Evolutionary conservation across 2,113 vertebrate genomes (phyloP).

Genomic region (Cheilinus undulatus): DNA sequence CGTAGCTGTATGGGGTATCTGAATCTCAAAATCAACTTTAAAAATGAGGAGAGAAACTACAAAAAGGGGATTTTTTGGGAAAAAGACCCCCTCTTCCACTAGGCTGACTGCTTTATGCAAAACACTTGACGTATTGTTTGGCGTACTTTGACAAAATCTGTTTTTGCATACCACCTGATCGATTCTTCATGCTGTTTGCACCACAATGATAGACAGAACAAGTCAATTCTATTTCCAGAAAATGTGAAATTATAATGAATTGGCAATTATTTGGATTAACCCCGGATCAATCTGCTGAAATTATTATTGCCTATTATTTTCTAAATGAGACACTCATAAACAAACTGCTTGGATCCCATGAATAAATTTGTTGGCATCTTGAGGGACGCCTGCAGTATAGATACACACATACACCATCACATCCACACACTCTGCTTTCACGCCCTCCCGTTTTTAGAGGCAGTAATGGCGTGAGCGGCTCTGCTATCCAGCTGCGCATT

Average conservation of each 20-base stretch:
- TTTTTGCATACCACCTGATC: slow-evolving; percentile 35
- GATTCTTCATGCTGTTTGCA: slow-evolving; percentile 46
- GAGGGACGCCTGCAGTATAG: slow-evolving; percentile 50
- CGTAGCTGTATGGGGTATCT: no score
- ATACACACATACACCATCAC: slow-evolving; percentile 17
- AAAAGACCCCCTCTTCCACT: no score
- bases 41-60: no score
- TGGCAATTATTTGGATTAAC: slow-evolving; percentile 77
- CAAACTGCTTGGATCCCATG: slow-evolving; percentile 67
- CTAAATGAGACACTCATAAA: slow-evolving; percentile 75
- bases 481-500: slow-evolving; percentile 72
- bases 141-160: slow-evolving; percentile 31
- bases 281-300: slow-evolving; percentile 71
- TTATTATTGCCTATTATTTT: slow-evolving; percentile 77
- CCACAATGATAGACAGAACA: slow-evolving; percentile 45
- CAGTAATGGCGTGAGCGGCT: slow-evolving; percentile 48
- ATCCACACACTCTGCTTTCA: slow-evolving; percentile 41
- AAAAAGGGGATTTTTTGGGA: no score
- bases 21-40: no score
- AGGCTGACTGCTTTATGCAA: background rate
- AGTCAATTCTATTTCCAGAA: slow-evolving; percentile 66
- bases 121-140: slow-evolving; percentile 26
- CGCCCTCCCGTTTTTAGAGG: slow-evolving; percentile 60
- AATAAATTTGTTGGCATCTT: slow-evolving; percentile 69
- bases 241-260: slow-evolving; percentile 69